Base-by-base conservation (phyloP, 2,113 vertebrate species). In the Chascanopsetta lugubris region DNA sequence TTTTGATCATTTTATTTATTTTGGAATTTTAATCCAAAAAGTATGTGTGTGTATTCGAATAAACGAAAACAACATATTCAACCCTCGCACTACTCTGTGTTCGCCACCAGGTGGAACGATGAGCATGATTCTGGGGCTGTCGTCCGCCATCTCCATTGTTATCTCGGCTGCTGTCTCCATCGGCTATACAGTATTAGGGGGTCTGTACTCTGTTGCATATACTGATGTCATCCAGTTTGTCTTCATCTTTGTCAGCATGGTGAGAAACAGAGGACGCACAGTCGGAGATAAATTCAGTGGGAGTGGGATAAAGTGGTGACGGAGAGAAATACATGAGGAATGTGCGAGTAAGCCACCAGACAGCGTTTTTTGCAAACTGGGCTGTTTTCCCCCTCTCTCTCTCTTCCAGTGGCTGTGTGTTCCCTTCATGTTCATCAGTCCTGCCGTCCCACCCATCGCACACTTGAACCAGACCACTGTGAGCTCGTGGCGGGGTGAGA, bases 121-220 rank as follows among this genome's bases (percentile, higher is more conserved):
- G 80, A 92, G 65, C 27, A 76, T 95, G 4, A 89, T 93, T 63
- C 81, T 94, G 29, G 89, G 90, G 34, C 84, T 93, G 12, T 75
- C 83, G 27, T 69, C 88, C 2, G 75, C 80, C 53, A 9, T 90
- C 61, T 88, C 91, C 36, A 90, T 94, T 61, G 60, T 93, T 55
- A 8, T 93, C 72, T 94, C 93, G 0, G 91, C 93, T 20, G 91
- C 79, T 7, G 91, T 84, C 25, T 89, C 93, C 29, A 88, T 90
- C 34, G 8, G 88, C 40, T 95, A 94, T 65, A 94, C 93, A 3
- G 68, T 85, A 46, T 55, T 84, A 58, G 94, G 93, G 48, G 93
- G 94, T 0, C 83, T 95, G 54, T 95, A 94, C 82, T 93, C 93
- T 1, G 93, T 94, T 25, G 92, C 93, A 3, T 94, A 94, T 64